These are phyloP conservation scores for Prostheceraeus crozeri DNA, from an alignment of 2,888 invertebrate species.

Conservation along the genomic window DNA sequence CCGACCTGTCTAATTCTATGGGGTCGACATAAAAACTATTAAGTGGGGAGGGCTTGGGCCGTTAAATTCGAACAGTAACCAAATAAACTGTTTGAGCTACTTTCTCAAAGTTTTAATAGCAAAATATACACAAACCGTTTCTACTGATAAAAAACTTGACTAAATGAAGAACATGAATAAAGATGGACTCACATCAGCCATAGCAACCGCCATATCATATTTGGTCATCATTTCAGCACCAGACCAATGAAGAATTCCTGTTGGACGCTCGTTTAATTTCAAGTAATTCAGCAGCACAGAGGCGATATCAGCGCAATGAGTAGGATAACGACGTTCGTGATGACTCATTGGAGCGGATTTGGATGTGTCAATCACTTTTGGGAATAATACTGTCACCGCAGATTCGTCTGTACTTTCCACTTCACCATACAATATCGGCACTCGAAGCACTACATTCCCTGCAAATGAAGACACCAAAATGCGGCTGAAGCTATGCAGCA, in stretches of 20 bases:
- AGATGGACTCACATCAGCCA: too few species aligned
- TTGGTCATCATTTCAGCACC: slow-evolving; percentile 60
- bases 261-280: slow-evolving; percentile 16
- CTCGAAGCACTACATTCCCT: slow-evolving; percentile 58
- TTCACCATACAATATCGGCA: slow-evolving; percentile 60
- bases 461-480: slow-evolving; percentile 38
- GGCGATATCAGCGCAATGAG: slow-evolving; percentile 58
- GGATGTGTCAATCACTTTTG: slow-evolving; percentile 45
- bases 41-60: too few species aligned
- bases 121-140: too few species aligned
- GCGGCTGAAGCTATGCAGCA: too few species aligned
- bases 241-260: slow-evolving; percentile 60
- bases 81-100: too few species aligned
- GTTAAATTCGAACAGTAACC: too few species aligned
- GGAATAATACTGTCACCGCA: slow-evolving; percentile 57
- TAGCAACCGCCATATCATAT: slow-evolving; percentile 58
- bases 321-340: slow-evolving; percentile 58
- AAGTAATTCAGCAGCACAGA: too few species aligned
- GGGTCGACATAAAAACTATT: too few species aligned
- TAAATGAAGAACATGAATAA: too few species aligned
- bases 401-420: slow-evolving; percentile 58
- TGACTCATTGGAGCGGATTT: slow-evolving; percentile 52
- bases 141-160: too few species aligned
- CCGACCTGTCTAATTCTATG: too few species aligned
- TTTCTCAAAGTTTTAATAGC: too few species aligned